Conservation (phyloP, 1,140 invertebrate species). For the Diuraphis noxia region DNA sequence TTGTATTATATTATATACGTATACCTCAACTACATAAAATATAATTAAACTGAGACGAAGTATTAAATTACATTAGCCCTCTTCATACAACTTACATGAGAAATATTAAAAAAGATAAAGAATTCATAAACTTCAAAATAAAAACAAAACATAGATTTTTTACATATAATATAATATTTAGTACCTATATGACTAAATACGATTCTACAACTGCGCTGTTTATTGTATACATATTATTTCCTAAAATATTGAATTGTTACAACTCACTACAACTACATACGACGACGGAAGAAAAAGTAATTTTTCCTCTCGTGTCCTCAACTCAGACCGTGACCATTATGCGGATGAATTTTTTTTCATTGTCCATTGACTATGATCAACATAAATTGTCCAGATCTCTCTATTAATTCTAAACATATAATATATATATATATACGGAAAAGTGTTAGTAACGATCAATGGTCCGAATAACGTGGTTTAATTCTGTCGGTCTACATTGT, state of each 20-base stretch:
- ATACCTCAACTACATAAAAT: neutral
- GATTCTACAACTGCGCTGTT: neutral
- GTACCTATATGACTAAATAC: too few relatives aligned
- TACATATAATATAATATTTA: neutral
- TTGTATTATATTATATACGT: neutral
- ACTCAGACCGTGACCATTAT: neutral
- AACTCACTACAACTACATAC: neutral
- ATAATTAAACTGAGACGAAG: neutral
- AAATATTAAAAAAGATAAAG: neutral
- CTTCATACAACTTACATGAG: neutral
- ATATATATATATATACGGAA: neutral
- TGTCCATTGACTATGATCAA: neutral
- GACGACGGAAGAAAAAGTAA: neutral
- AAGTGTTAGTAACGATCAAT: constrained; percentile 1
- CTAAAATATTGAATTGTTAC: neutral
- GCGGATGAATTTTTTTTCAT: neutral
- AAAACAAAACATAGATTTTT: neutral
- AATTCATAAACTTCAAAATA: neutral
- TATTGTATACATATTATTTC: neutral
- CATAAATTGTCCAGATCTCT: neutral
- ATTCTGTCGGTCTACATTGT: neutral
- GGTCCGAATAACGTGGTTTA: neutral
- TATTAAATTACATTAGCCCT: neutral
- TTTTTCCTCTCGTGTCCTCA: neutral
- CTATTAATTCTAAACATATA: neutral